A percentile compares a stretch with the other conserved stretches of the same genome.
Conservation (phyloP, 2,113 vertebrate species). For the Cinclus mexicanus region DNA sequence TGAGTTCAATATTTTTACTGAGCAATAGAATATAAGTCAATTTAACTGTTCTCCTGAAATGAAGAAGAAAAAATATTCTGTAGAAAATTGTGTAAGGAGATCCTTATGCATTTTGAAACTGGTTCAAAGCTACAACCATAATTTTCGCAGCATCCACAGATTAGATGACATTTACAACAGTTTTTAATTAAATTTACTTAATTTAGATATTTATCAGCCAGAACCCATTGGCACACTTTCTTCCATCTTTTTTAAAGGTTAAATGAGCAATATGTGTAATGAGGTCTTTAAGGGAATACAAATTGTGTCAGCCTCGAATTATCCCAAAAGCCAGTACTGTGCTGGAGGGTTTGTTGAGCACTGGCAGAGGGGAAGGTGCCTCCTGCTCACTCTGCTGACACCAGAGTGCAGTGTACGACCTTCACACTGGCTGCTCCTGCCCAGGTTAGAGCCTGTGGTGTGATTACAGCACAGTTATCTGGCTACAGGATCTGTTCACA, state of each 20-base stretch:
- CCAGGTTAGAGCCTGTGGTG: not conserved
- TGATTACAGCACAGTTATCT: not conserved
- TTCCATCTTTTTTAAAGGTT: conserved; percentile 59
- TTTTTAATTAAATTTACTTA: conserved; percentile 68
- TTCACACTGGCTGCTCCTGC: not conserved
- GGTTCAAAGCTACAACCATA: conserved; percentile 36
- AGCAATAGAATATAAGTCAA: not conserved
- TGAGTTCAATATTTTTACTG: not conserved
- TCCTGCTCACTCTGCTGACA: conserved; percentile 43
- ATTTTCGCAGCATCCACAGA: conserved; percentile 30
- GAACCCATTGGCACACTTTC: conserved; percentile 57
- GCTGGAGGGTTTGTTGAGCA: not conserved
- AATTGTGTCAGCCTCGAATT: conserved; percentile 43
- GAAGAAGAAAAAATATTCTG: not conserved
- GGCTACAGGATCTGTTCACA: not conserved
- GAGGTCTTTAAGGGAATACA: conserved; percentile 55
- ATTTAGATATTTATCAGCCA: conserved; percentile 66
- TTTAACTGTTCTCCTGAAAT: not conserved
- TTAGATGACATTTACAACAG: conserved; percentile 56
- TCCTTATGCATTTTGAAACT: conserved; percentile 40
- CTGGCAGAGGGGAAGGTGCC: not conserved
- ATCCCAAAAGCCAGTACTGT: not conserved
- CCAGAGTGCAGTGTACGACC: conserved; percentile 58
- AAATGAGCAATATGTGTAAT: conserved; percentile 67
- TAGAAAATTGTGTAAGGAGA: not conserved